Evolutionary conservation across 2,113 vertebrate genomes (phyloP).

Genomic region (Malaclemys terrapin): DNA sequence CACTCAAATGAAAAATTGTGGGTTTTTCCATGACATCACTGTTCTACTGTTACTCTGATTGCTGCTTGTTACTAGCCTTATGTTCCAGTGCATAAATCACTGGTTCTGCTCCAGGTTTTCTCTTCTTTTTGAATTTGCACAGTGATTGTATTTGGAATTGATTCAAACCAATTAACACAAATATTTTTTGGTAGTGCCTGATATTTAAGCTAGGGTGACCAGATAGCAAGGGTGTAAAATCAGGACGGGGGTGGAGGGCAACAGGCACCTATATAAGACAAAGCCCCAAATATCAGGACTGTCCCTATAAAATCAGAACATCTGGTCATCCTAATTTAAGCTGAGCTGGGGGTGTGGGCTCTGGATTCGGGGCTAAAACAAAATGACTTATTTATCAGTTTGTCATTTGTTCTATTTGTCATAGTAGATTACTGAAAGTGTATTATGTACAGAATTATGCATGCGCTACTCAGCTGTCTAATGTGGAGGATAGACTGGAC

Average conservation of each 20-base stretch:
- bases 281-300: too few relatives aligned
- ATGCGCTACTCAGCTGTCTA: conserved; percentile 58
- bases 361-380: conserved; percentile 66
- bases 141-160: conserved; percentile 65
- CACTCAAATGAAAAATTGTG: conserved; percentile 1
- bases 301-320: too few relatives aligned
- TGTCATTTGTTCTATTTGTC: conserved; percentile 66
- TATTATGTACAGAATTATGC: conserved; percentile 65
- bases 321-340: conserved; percentile 54
- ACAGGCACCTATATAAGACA: too few relatives aligned
- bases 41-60: background rate
- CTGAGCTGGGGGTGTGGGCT: conserved; percentile 56
- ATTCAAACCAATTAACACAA: conserved; percentile 74
- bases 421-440: conserved; percentile 67
- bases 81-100: conserved; percentile 18
- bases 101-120: conserved; percentile 41
- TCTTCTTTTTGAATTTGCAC: conserved; percentile 41
- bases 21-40: background rate
- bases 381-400: conserved; percentile 68
- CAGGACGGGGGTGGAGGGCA: too few relatives aligned
- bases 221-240: too few relatives aligned
- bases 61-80: conserved; percentile 29
- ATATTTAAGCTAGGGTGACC: conserved; percentile 62
- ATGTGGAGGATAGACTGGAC: conserved; percentile 65
- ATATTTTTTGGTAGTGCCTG: conserved; percentile 60